These are phyloP conservation scores for Pardalotus punctatus DNA, from an alignment of 2,113 vertebrate species.

Conservation along the genomic window DNA sequence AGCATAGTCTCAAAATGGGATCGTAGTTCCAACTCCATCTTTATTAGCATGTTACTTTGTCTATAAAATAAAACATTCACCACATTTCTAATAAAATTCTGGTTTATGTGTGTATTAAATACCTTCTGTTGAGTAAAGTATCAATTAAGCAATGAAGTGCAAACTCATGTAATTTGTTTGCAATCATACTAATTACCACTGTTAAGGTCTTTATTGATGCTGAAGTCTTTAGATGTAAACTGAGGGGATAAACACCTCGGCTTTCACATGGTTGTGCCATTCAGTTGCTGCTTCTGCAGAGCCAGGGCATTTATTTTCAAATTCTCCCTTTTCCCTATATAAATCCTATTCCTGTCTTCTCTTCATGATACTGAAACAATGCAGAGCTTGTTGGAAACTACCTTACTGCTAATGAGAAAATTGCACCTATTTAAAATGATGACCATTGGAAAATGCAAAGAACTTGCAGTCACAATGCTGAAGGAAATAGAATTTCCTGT, in stretches of 20 bases:
- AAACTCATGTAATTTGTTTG: background rate
- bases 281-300: background rate
- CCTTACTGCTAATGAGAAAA: background rate
- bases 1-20: background rate
- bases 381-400: background rate
- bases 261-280: background rate
- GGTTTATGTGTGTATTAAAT: slow-evolving; percentile 14
- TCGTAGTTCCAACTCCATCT: background rate
- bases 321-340: background rate
- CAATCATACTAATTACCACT: slow-evolving; percentile 21
- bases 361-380: background rate
- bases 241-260: background rate
- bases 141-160: background rate
- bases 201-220: slow-evolving; percentile 9
- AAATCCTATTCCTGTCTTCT: background rate
- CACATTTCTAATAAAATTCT: slow-evolving; percentile 3
- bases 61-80: slow-evolving; percentile 9
- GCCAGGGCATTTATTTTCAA: background rate
- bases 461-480: background rate
- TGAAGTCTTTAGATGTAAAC: background rate
- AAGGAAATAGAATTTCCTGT: background rate
- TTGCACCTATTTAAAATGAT: background rate
- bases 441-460: background rate
- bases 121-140: slow-evolving; percentile 34
- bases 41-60: background rate